Conservation (phyloP, 2,113 vertebrate species). For the Illadopsis cleaveri region DNA sequence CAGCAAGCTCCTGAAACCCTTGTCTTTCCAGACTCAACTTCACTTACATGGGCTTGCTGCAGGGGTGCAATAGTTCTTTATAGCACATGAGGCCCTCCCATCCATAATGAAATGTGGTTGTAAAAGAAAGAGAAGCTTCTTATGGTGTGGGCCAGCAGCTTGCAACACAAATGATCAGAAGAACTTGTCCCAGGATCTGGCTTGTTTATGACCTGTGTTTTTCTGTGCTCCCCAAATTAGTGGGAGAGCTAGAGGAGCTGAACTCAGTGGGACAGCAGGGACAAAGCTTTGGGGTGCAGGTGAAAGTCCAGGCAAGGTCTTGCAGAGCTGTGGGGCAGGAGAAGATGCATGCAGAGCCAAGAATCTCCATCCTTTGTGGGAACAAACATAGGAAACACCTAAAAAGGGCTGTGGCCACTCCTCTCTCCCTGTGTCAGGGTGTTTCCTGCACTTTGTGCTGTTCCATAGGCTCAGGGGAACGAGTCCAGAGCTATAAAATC, state of each 20-base stretch:
- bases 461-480: background rate
- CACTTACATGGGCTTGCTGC: background rate
- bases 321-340: background rate
- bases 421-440: background rate
- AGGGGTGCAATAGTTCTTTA: too few species aligned
- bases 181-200: background rate
- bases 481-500: background rate
- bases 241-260: background rate
- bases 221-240: fast-evolving
- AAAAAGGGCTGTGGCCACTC: fast-evolving
- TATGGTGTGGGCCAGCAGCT: background rate
- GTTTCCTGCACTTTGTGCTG: background rate
- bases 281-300: background rate
- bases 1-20: background rate
- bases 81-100: background rate
- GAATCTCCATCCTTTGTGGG: background rate
- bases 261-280: background rate
- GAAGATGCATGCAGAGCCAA: background rate
- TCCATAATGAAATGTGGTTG: background rate
- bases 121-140: background rate
- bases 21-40: background rate
- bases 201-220: background rate
- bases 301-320: background rate
- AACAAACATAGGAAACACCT: background rate
- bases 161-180: background rate